Base-by-base conservation (phyloP, 35 echinoderm and acorn worm genomes). In the Nesometra sesokonis region DNA sequence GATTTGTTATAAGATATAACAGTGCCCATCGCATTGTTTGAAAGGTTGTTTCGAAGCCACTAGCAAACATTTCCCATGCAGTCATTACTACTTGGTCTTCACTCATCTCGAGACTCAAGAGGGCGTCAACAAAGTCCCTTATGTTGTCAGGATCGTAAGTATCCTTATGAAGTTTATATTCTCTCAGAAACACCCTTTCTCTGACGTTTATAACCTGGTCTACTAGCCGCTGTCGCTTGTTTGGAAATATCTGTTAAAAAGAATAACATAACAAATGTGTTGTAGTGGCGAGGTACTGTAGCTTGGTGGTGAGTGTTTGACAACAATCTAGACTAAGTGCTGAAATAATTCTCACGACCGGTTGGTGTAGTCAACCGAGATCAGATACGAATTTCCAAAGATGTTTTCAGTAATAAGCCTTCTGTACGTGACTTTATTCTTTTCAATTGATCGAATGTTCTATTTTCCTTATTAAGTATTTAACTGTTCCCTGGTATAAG, bases 21-120 rank as follows among this genome's bases (percentile, higher is more conserved):
- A 93, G 39, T 15, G 91, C 91, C 91, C 91, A 97, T 86, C 91
- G 37, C 32, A 97, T 36, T 5, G 91, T 90, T 79, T 97, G 90
- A 15, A 90, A 86, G 11, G 88, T 93, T 1, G 94, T 90, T 38
- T 97, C 90, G 85, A 97, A 97, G 3, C 94, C 94, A 3, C 91
- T 89, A n/a, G 94, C 57, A 85, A 97, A 97, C 36, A 97, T 82
- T 37, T 97, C 94, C 88, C 88, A 97, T 86, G 93, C 90, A 30
- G 88, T 80, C 94, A 97, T 97, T 21, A 97, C 85, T 23, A 97
- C 91, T 23, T 88, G 85, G 77, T 97, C 91, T 35, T 97, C 91
- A 32, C 84, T 85, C 80, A 97, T 81, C 1, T 46, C 23, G 30
- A 32, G n/a, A 30, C 37, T 34, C 13, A 97, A 80, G 32, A 93